Base-by-base conservation (phyloP, 2,113 vertebrate species). In the Semicossyphus pulcher region DNA sequence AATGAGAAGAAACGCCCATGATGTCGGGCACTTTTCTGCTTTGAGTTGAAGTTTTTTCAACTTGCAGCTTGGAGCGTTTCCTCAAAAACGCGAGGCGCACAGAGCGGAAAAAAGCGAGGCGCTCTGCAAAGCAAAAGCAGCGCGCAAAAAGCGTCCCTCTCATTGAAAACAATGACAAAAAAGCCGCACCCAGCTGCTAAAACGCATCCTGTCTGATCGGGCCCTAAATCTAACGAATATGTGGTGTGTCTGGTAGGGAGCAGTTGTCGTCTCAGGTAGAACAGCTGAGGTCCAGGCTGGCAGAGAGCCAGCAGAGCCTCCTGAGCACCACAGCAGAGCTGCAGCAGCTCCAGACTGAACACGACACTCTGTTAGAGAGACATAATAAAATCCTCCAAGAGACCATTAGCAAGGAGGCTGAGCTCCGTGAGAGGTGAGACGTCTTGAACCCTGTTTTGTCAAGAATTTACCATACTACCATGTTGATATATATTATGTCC, bases 371-470 rank as follows among this genome's bases (percentile, higher is more conserved):
- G 44, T 92, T 98, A 70, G 97, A 99, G 87, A 94, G 97, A 18
- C 97, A 99, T 92, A 99, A 97, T 89, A 96, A 95, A 83, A 97
- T 97, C 90, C 95, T 99, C 29, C 97, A 99, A 87, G 97, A 99
- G 86, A 96, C 93, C 0, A 91, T 99, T 16, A 86, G 89, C 63
- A 99, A 98, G 85, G 98, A 99, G 88, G 97, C 97, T 0, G 96
- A 98, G 72, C 95, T 99, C 53, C 92, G 97, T 3, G 97, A 99
- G 91, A 97, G 96, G 98, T 98, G 92, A 72, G 70, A 23, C 25
- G 11, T 12, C 47, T 23, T 3, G 18, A 10, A 14, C 4, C 11
- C 14, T 36, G 18, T 72, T 26, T 37, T 37, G 10, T 37, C 10
- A 36, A 25, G 18, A 52, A 45, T 53, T 52, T 21, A 4, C 26